These are phyloP conservation scores for Pristionchus japonicus DNA, from an alignment of 2,888 invertebrate genomes.

Conservation along the genomic window DNA sequence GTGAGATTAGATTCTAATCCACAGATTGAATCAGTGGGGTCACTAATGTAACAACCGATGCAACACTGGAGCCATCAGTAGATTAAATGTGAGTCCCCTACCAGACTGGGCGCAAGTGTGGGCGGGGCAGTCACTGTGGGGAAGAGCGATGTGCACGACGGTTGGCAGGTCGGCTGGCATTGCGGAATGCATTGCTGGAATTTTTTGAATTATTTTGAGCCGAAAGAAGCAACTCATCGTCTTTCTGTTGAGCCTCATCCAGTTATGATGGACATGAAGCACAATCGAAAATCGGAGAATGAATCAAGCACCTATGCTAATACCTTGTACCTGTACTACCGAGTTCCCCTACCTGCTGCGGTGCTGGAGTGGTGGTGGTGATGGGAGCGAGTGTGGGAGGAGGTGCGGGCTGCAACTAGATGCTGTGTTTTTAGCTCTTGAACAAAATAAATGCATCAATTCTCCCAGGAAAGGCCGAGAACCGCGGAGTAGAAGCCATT, in stretches of 20 bases:
- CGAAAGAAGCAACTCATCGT: neutral
- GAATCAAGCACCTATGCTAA: no score
- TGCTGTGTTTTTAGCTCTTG: no score
- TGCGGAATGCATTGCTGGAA: slow-evolving; percentile 27
- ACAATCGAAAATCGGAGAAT: no score
- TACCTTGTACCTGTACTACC: no score
- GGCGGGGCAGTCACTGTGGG: neutral
- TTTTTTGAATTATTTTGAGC: neutral
- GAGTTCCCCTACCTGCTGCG: neutral
- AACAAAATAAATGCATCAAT: no score
- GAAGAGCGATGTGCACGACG: slow-evolving; percentile 22
- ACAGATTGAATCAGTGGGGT: no score
- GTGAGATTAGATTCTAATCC: neutral
- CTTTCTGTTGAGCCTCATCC: no score
- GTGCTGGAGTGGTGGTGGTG: neutral
- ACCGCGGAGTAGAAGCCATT: no score
- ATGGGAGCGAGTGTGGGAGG: neutral
- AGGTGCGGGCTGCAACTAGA: neutral
- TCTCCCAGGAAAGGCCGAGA: no score
- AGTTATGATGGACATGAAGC: no score
- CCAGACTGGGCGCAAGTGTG: neutral
- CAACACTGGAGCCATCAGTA: neutral
- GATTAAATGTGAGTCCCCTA: no score
- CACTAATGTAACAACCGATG: neutral
- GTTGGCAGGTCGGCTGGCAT: slow-evolving; percentile 39